Base-by-base conservation (phyloP, 2,797 vertebrate species). In the Lycodopsis pacificus region DNA sequence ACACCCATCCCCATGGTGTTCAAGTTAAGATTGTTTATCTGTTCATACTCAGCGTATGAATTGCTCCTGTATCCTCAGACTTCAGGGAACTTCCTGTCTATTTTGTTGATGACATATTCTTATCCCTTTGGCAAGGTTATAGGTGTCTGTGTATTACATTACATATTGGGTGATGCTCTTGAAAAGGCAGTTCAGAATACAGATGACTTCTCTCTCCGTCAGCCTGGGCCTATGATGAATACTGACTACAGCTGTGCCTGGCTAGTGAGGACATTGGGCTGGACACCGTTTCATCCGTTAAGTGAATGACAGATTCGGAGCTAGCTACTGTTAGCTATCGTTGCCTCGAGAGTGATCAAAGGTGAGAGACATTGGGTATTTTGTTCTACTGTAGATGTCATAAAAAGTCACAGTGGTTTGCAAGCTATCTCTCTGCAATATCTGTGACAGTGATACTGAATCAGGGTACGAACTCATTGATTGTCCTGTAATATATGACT, bases 91-190 rank as follows among this genome's bases (percentile, higher is more conserved):
- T 17, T 81, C 51, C 86, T 89, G 88, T 83, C 82, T 85, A 79
- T 80, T n/a, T n/a, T n/a, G 73, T 79, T 88, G 76, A 94, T 91
- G 78, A 80, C 80, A 92, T 79, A 87, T 90, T 89, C 88, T 65
- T 65, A 83, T 83, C 88, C 87, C 69, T 86, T 48, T 88, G 88
- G 89, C 90, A 94, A 94, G 91, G 90, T 91, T 92, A 90, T 65
- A 86, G 76, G 61, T 77, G 71, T 87, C 76, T 80, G 61, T 83
- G 83, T 86, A 90, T 93, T 89, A 90, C 92, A 93, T 91, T 88
- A 90, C 81, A 90, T 80, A 83, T 62, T 49, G 76, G 79, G 68
- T 68, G 83, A 90, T 78, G 74, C 71, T 63, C 72, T 71, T 83
- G 80, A 88, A 80, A 88, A 86, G 68, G 71, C 83, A 79, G 70